Evolutionary conservation across 2,113 vertebrate genomes (phyloP), one percentile per base, ranked within the genome.

Genomic region (Plotosus lineatus): DNA sequence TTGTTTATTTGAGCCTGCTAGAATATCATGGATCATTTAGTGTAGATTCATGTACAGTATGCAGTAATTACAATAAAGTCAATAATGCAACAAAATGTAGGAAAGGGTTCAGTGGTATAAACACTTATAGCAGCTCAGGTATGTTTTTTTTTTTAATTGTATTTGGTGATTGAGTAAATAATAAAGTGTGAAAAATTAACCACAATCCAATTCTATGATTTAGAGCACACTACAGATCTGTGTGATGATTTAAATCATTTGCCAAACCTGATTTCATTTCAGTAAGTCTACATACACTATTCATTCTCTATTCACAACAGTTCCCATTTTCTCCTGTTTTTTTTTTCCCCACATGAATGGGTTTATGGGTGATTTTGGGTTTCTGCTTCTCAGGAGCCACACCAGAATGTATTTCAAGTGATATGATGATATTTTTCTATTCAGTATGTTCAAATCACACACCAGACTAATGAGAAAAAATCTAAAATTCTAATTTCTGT

Each of bases 401-500:
- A 40, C 21, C 21, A 63, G 10, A 36, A 28, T 21, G 7, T 50
- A 46, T 72, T 21, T 44, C 2, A 50, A 72, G 17, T 53, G 48
- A 53, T 36, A 51, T 36, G 23, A 40, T 40, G 33, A 65, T n/a
- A 15, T 46, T 4, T 66, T 38, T 9, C 6, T n/a, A n/a, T n/a
- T 71, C 31, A n/a, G n/a, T n/a, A 23, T 36, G 31, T 17, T 74
- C 31, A 75, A 60, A 61, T 71, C 33, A 79, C n/a, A 75, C 12
- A 50, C 46, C 26, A 77, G 66, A 56, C 40, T 19, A 12, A 55
- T 71, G 40, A 51, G 40, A 40, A 78, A 33, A 11, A 51, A 63
- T 81, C 48, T 78, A 73, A 51, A 38, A 46, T 65, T 77, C 28
- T 46, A 56, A 42, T 78, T 78, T 75, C 79, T 77, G 66, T 17